Base-by-base conservation (phyloP, 2,797 vertebrate species). In the Apogon talboti region DNA sequence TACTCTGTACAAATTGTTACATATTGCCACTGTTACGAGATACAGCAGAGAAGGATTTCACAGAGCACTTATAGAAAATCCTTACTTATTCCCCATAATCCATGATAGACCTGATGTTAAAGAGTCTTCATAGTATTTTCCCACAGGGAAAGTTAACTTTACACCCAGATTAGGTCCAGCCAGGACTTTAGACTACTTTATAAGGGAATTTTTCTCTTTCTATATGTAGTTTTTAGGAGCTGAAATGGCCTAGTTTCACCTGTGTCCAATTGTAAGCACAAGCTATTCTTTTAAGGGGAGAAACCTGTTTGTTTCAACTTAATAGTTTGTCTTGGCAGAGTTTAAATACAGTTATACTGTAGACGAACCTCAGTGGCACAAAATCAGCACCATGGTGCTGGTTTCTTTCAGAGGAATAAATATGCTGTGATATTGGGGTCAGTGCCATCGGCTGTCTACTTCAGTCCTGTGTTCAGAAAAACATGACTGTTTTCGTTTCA, bases 381-480 rank as follows among this genome's bases (percentile, higher is more conserved):
- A 72, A 83, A 60, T 78, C 79, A 71, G 61, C 74, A 40, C 75
- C 30, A n/a, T 38, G 67, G 71, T 43, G 43, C 71, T 72, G 82
- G 63, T 82, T 86, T 81, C 66, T 82, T 82, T 86, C 62, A 79
- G 33, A 67, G 69, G 83, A 84, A 86, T 87, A 81, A 81, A 90
- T 86, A 84, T 21, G 24, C 84, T 88, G 88, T 85, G 81, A 91
- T 87, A 88, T 82, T 84, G 82, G 88, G 91, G 81, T 90, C 86
- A 78, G 54, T 78, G 87, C 85, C 87, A 85, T 82, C 43, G 71
- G 82, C 83, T 79, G 78, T 85, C 84, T 80, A 73, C 76, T 67
- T 67, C 59, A 81, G 74, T 41, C 66, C 43, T 51, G 64, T 16
- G 1, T 76, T 84, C 63, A 81, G 61, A 81, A 86, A 86, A 89